phyloP scores from a whole-genome alignment of 2,888 invertebrate genomes.

The Scaeva pyrastri region DNA sequence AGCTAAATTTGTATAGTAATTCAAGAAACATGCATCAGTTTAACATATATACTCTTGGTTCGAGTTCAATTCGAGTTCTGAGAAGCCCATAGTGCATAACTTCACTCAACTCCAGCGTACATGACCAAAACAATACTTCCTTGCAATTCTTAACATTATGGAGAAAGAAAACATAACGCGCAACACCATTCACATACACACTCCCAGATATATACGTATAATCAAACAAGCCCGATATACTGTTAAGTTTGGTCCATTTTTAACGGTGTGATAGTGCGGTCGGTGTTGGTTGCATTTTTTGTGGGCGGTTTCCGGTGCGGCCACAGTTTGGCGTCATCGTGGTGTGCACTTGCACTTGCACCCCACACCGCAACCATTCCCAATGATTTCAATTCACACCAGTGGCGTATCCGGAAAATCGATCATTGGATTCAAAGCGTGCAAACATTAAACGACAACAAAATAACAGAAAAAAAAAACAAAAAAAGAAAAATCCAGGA shows the following conservation, averaged over 20 bases:
- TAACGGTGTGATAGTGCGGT: conserved; percentile 66
- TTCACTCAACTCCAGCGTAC: too few relatives aligned
- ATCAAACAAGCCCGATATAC: conserved; percentile 24
- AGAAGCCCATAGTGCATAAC: too few relatives aligned
- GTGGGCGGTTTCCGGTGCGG: conserved; percentile 68
- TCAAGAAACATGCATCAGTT: too few relatives aligned
- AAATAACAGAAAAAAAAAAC: neutral
- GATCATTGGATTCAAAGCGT: conserved; percentile 67
- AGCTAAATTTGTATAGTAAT: too few relatives aligned
- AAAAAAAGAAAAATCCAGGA: neutral
- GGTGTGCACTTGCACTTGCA: neutral
- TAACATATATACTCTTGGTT: too few relatives aligned
- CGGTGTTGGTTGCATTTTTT: conserved; percentile 72
- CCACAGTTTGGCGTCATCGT: conserved; percentile 55
- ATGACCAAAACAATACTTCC: conserved; percentile 1
- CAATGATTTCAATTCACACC: conserved; percentile 69
- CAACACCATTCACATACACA: neutral
- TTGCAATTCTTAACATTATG: neutral
- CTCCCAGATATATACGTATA: neutral
- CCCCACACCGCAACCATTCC: conserved; percentile 3
- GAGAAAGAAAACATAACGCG: neutral
- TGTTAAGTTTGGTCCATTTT: conserved; percentile 49
- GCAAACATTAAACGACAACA: conserved; percentile 25
- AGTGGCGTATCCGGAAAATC: conserved; percentile 57
- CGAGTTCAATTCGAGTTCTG: too few relatives aligned